A percentile compares a stretch with the other conserved stretches of the same genome.
phyloP scores from a whole-genome alignment of 1,140 invertebrate species.

The Mactra quadrangularis region DNA sequence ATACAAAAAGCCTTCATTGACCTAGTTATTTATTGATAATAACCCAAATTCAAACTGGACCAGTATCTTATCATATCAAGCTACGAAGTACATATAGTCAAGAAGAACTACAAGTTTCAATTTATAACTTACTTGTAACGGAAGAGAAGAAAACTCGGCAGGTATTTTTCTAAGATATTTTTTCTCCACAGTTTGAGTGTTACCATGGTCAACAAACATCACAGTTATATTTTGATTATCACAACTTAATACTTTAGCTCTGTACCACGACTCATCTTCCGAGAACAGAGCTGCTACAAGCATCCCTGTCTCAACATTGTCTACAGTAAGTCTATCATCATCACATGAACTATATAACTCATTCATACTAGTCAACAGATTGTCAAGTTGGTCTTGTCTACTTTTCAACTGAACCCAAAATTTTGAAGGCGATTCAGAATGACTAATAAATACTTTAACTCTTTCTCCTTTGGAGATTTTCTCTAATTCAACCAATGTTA shows the following conservation, averaged over 20 bases:
- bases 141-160: slow-evolving; percentile 58
- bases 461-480: slow-evolving; percentile 60
- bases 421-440: slow-evolving; percentile 69
- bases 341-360: slow-evolving; percentile 65
- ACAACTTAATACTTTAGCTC: slow-evolving; percentile 89
- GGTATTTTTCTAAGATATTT: slow-evolving; percentile 57
- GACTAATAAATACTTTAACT: slow-evolving; percentile 65
- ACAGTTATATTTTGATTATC: slow-evolving; percentile 86
- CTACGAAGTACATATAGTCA: too few species aligned
- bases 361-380: slow-evolving; percentile 70
- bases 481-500: background rate
- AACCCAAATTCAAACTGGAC: too few species aligned
- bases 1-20: too few species aligned
- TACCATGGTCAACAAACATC: slow-evolving; percentile 86
- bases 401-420: slow-evolving; percentile 74
- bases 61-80: too few species aligned
- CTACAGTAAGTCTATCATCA: slow-evolving; percentile 36
- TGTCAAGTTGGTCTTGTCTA: slow-evolving; percentile 52
- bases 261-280: slow-evolving; percentile 90
- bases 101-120: background rate
- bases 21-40: too few species aligned
- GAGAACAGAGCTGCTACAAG: slow-evolving; percentile 88
- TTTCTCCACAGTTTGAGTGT: slow-evolving; percentile 75
- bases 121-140: slow-evolving; percentile 75
- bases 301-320: slow-evolving; percentile 29